Evolutionary conservation across 2,888 invertebrate species (phyloP).

Genomic region (Candidula unifasciata): DNA sequence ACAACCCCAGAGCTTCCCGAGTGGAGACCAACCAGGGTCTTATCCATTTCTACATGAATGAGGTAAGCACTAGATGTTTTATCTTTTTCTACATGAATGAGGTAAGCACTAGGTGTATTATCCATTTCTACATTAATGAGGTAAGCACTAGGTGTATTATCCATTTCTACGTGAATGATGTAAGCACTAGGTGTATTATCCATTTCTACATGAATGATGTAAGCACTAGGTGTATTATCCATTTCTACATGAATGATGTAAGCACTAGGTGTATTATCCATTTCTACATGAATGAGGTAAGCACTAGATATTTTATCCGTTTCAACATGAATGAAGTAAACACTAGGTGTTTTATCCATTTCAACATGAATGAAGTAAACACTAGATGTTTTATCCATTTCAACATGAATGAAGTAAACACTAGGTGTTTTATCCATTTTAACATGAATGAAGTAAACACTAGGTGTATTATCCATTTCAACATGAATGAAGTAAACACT

Average conservation of each 20-base stretch:
- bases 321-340: conserved; percentile 27
- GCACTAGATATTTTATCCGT: too few species aligned
- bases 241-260: conserved; percentile 34
- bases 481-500: too few species aligned
- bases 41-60: conserved; percentile 40
- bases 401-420: conserved; percentile 14
- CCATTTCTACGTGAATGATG: conserved; percentile 35
- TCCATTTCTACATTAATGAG: conserved; percentile 42
- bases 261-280: too few species aligned
- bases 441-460: too few species aligned
- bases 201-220: too few species aligned
- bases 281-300: too few species aligned
- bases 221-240: too few species aligned
- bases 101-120: neutral
- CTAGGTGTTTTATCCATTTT: too few species aligned
- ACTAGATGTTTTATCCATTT: conserved; percentile 42
- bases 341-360: too few species aligned
- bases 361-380: too few species aligned
- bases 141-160: neutral
- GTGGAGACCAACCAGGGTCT: conserved; percentile 23
- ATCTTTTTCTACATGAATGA: conserved; percentile 38
- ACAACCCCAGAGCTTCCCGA: conserved; percentile 20
- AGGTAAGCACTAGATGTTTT: neutral
- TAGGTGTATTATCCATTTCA: too few species aligned
- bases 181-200: too few species aligned